Evolutionary conservation across 2,113 vertebrate species (phyloP).

Genomic region (Nematolebias whitei): DNA sequence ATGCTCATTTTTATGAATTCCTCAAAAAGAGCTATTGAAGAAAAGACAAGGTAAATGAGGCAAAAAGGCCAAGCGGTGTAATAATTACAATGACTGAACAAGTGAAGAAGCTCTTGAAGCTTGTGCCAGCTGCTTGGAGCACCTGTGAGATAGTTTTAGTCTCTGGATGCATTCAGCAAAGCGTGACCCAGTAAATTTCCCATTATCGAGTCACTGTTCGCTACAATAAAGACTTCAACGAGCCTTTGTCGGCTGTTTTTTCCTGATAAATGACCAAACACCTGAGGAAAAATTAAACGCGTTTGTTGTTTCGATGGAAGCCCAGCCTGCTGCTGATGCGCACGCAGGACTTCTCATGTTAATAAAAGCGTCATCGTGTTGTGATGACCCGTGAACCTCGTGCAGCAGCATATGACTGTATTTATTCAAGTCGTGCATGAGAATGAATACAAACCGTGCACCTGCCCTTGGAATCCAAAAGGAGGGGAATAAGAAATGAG

Average conservation of each 20-base stretch:
- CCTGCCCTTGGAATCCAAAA: slow-evolving; percentile 24
- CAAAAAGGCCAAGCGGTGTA: slow-evolving; percentile 11
- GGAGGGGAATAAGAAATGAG: slow-evolving; percentile 14
- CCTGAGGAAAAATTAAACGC: background rate
- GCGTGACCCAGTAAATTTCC: background rate
- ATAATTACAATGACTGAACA: background rate
- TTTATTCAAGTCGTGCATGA: slow-evolving; percentile 18
- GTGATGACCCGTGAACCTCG: slow-evolving; percentile 7
- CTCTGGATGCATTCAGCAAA: slow-evolving; percentile 1
- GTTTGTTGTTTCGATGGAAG: background rate
- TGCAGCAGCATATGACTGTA: background rate
- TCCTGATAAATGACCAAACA: slow-evolving; percentile 6
- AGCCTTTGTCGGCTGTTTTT: background rate
- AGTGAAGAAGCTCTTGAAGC: slow-evolving; percentile 5
- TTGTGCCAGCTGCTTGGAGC: background rate
- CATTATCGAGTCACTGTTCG: background rate
- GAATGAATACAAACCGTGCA: slow-evolving; percentile 7
- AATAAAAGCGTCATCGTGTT: slow-evolving; percentile 9
- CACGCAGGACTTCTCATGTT: slow-evolving; percentile 4
- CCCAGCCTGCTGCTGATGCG: background rate
- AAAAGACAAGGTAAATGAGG: slow-evolving; percentile 13
- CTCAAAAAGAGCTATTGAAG: background rate
- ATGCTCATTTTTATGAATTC: slow-evolving; percentile 16
- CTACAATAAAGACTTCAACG: background rate
- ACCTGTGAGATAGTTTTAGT: slow-evolving; percentile 12